These are phyloP conservation scores for Stomorhina lunata DNA, from an alignment of 2,888 invertebrate genomes.

Conservation along the genomic window DNA sequence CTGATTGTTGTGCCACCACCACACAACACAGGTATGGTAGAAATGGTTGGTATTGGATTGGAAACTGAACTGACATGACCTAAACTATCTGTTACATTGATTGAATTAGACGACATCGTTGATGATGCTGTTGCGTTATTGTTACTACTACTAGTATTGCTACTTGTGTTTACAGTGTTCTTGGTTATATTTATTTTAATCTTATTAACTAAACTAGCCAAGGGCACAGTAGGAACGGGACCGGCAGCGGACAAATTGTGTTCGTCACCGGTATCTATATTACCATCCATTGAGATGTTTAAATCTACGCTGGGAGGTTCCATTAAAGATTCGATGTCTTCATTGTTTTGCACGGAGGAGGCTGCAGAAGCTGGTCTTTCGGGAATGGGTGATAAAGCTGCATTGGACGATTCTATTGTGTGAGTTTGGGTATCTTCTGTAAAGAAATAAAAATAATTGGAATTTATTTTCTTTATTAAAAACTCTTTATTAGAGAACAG, in stretches of 20 bases:
- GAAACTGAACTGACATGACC: constrained; percentile 49
- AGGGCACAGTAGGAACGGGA: constrained; percentile 76
- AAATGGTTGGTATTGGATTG: constrained; percentile 73
- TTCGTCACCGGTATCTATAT: constrained; percentile 84
- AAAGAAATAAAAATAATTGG: constrained; percentile 6
- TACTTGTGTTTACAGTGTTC: constrained; percentile 81
- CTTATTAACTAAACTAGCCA: constrained; percentile 81
- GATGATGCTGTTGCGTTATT: constrained; percentile 61
- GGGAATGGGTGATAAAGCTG: constrained; percentile 70
- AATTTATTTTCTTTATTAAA: not conserved
- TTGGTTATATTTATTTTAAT: constrained; percentile 93
- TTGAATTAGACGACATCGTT: constrained; percentile 59
- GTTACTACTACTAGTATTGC: constrained; percentile 75
- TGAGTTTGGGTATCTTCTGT: constrained; percentile 77
- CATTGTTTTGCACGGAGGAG: constrained; percentile 69
- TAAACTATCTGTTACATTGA: constrained; percentile 63
- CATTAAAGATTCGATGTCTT: constrained; percentile 41
- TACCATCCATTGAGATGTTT: constrained; percentile 86
- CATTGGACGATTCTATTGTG: constrained; percentile 74
- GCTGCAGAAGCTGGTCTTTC: constrained; percentile 81
- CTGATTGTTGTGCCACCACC: constrained; percentile 74
- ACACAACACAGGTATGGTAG: constrained; percentile 78
- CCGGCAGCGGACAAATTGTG: constrained; percentile 79
- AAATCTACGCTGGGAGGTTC: constrained; percentile 70
- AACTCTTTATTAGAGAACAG: no score